Evolutionary conservation across 2,888 invertebrate species (phyloP), one percentile per base, ranked within the genome.

Genomic region (Druceiella hillmani): DNA sequence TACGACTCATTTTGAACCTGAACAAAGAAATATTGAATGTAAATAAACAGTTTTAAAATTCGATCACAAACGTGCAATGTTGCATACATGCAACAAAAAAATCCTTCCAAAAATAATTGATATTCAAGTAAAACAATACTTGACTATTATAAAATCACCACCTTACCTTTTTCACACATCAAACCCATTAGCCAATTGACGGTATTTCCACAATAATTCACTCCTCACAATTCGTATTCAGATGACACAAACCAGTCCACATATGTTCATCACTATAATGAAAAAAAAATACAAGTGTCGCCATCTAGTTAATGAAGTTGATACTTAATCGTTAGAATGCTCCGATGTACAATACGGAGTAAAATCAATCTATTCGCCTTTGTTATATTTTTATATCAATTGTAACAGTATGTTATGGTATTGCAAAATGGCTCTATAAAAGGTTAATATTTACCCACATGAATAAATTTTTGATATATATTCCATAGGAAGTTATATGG

Each of bases 231-330:
- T 24, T 24, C 11, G 25, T 12, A 11, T 14, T 2, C 12, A 14
- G 11, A 29, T 12, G n/a, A 29, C 29, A 29, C 29, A 29, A 29
- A 10, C 29, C 29, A 12, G 29, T 29, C 11, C 12, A 10, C 10
- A 11, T 12, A 11, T n/a, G 14, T 11, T 2, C 11, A n/a, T 29
- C 12, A 29, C 29, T 29, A 9, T n/a, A 14, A 29, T 29, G 12
- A 14, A 11, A 9, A 11, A 9, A 29, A 11, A 29, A 29, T 24
- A 24, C 25, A 24, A 24, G 25, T 24, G 11, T 10, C 25, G 11
- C 25, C 25, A 24, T 24, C 25, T 24, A 10, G 25, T 11, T 10
- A n/a, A 24, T 10, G 11, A 10, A 11, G n/a, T n/a, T n/a, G 12
- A 9, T 10, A 29, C 29, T 29, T 10, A 14, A 10, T 29, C 29